phyloP scores from a whole-genome alignment of 2,888 invertebrate genomes.

The Megamerina dolium region DNA sequence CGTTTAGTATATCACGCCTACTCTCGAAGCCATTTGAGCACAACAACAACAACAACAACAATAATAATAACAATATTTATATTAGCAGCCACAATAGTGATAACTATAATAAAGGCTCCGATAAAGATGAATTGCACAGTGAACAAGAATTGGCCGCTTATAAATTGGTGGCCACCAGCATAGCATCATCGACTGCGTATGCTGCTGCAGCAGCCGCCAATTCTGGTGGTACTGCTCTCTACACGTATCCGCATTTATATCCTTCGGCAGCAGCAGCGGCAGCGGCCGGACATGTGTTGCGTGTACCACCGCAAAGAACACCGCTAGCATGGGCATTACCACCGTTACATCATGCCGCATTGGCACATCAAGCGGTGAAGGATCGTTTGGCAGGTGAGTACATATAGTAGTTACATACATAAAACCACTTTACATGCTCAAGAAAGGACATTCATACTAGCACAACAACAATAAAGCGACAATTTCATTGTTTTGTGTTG shows the following conservation, averaged over 20 bases:
- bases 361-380: slow-evolving; percentile 76
- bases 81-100: slow-evolving; percentile 23
- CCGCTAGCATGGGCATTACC: slow-evolving; percentile 51
- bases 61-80: too few relatives aligned
- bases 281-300: slow-evolving; percentile 63
- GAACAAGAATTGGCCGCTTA: slow-evolving; percentile 48
- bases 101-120: slow-evolving; percentile 36
- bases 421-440: too few relatives aligned
- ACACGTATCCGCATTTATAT: slow-evolving; percentile 50
- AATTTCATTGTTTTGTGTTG: too few relatives aligned
- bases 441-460: too few relatives aligned
- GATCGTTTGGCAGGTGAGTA: slow-evolving; percentile 74
- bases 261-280: slow-evolving; percentile 44
- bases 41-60: too few relatives aligned
- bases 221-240: slow-evolving; percentile 38
- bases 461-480: too few relatives aligned
- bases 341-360: slow-evolving; percentile 58
- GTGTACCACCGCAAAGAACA: slow-evolving; percentile 69
- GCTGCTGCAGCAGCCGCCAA: too few relatives aligned
- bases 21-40: slow-evolving; percentile 71
- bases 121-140: slow-evolving; percentile 43
- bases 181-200: slow-evolving; percentile 46
- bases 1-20: slow-evolving; percentile 77
- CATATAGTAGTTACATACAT: too few relatives aligned
- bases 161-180: slow-evolving; percentile 47